These are phyloP conservation scores for Colletes collaris DNA, from an alignment of 2,888 invertebrate species.

Conservation along the genomic window DNA sequence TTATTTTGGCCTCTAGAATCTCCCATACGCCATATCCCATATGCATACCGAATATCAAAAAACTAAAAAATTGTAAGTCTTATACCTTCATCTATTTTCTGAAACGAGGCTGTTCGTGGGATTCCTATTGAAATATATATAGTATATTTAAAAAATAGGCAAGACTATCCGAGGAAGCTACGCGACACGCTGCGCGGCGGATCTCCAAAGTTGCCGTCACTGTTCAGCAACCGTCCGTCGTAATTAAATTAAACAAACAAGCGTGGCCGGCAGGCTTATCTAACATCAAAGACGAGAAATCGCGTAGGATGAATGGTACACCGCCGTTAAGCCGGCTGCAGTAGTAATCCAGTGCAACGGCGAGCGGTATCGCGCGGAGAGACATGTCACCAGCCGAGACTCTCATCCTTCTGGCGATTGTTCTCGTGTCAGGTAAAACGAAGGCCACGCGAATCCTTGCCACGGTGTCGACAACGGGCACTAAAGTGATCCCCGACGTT, in stretches of 20 bases:
- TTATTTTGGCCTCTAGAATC: too few species aligned
- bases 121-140: too few species aligned
- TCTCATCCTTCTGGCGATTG: conserved; percentile 61
- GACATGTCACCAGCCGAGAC: conserved; percentile 67
- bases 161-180: too few species aligned
- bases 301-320: conserved; percentile 71
- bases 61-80: too few species aligned
- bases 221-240: conserved; percentile 34
- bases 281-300: conserved; percentile 69
- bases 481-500: too few species aligned
- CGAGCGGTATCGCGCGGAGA: conserved; percentile 61
- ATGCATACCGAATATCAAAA: too few species aligned
- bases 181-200: too few species aligned
- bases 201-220: neutral
- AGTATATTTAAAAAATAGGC: too few species aligned
- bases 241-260: conserved; percentile 69
- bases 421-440: conserved; percentile 67
- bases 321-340: conserved; percentile 70
- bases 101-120: too few species aligned
- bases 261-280: conserved; percentile 60
- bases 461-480: too few species aligned
- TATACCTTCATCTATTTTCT: too few species aligned
- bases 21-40: too few species aligned
- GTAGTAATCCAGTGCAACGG: conserved; percentile 74
- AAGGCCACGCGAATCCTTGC: neutral